phyloP scores from a whole-genome alignment of 2,113 vertebrate species.

The Riparia riparia region DNA sequence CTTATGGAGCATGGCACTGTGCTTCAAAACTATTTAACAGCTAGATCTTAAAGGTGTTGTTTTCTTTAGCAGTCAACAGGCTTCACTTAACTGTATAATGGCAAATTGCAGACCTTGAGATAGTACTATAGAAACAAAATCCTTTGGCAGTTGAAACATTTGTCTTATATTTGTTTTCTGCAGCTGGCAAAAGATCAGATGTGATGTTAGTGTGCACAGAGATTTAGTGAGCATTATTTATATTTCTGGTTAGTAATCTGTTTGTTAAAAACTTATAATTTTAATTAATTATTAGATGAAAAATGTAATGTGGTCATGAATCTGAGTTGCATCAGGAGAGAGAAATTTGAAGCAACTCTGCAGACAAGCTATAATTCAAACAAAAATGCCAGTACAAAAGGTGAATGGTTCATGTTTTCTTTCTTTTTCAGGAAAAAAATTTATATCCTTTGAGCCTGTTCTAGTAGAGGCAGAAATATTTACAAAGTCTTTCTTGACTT shows the following conservation, averaged over 20 bases:
- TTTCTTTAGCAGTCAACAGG: neutral
- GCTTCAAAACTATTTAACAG: neutral
- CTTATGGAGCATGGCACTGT: neutral
- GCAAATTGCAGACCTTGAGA: neutral
- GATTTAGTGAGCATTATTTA: constrained; percentile 3
- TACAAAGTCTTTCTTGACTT: constrained; percentile 11
- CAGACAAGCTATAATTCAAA: constrained; percentile 13
- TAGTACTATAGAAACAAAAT: neutral
- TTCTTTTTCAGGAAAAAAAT: neutral
- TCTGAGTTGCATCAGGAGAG: neutral
- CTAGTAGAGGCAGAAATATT: neutral
- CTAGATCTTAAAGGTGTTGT: neutral
- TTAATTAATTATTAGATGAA: constrained; percentile 10
- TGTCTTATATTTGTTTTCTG: neutral
- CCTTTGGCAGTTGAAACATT: neutral
- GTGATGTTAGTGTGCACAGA: neutral
- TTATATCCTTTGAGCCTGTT: neutral
- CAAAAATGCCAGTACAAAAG: neutral
- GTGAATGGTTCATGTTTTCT: constrained; percentile 26
- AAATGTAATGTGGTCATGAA: neutral
- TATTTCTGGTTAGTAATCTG: neutral
- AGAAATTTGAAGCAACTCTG: neutral
- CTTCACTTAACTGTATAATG: neutral
- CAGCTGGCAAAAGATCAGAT: neutral
- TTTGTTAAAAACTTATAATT: neutral